phyloP scores from a whole-genome alignment of 2,113 vertebrate species.

The Pomatostomus ruficeps region DNA sequence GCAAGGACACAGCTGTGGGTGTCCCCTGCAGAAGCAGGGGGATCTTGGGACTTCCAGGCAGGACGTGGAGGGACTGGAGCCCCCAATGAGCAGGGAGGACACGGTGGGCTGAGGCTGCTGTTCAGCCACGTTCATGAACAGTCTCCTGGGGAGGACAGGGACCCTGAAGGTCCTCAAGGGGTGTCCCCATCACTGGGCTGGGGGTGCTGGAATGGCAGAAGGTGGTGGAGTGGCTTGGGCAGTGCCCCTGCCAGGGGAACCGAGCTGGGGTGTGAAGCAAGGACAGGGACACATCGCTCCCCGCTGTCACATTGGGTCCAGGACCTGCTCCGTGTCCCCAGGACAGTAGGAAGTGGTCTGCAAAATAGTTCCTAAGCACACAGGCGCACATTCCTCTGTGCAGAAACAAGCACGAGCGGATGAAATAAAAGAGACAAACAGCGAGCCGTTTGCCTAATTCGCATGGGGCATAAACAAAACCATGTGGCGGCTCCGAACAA shows the following conservation, averaged over 20 bases:
- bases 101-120: background rate
- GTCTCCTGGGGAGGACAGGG: background rate
- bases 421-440: conserved; percentile 29
- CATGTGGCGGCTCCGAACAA: conserved; percentile 25
- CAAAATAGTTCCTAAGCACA: background rate
- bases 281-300: background rate
- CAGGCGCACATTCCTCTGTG: background rate
- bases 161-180: rapidly evolving
- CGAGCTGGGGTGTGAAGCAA: background rate
- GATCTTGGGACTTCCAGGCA: background rate
- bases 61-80: background rate
- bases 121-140: background rate
- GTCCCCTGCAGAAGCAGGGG: background rate
- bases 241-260: background rate
- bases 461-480: conserved; percentile 24
- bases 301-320: rapidly evolving
- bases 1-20: background rate
- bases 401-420: background rate
- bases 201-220: background rate
- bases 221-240: background rate
- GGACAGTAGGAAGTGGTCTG: background rate
- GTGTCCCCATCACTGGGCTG: background rate
- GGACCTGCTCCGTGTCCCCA: background rate
- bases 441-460: background rate
- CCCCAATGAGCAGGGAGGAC: rapidly evolving